Evolutionary conservation across 2,113 vertebrate species (phyloP), one percentile per base, ranked within the genome.

Genomic region (Centropristis striata): DNA sequence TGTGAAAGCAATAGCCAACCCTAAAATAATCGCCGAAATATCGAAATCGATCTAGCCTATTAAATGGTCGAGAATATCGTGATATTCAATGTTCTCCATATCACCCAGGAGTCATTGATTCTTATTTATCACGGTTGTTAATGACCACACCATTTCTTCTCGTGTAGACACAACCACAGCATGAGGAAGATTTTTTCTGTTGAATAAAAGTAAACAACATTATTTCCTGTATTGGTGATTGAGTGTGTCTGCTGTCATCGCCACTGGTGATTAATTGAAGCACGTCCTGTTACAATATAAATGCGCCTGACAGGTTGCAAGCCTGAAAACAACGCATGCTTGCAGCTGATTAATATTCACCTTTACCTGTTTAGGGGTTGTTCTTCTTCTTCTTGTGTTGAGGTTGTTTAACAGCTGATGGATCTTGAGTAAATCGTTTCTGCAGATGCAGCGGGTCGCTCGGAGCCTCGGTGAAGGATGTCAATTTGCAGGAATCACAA

Each of bases 361-460:
- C 70, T 75, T 86, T 90, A 92, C 90, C 91, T 92, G 83, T 71
- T 53, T 20, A 13, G 74, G 64, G 41, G n/a, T n/a, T n/a, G n/a
- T n/a, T n/a, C n/a, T 75, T 37, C 32, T 71, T 32, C 32, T 3
- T 32, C 32, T 46, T 71, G 47, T 8, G 67, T 23, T 32, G 70
- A 27, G 27, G 77, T 18, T n/a, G 49, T 47, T 6, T 5, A 51
- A 42, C 54, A 55, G 65, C 71, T 28, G 54, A 41, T 21, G 36
- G 57, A n/a, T 67, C 23, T 41, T 14, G 58, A 39, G 16, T 8
- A 12, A 66, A 72, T 9, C 37, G 53, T 47, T 41, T 46, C 60
- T 55, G 74, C 8, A 64, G 77, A 57, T 41, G 84, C 21, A n/a
- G 7, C 51, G 21, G n/a, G 55, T 57, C 41, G 42, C 46, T 53